Evolutionary conservation across 2,113 vertebrate genomes (phyloP), one percentile per base, ranked within the genome.

Genomic region (Willisornis vidua): DNA sequence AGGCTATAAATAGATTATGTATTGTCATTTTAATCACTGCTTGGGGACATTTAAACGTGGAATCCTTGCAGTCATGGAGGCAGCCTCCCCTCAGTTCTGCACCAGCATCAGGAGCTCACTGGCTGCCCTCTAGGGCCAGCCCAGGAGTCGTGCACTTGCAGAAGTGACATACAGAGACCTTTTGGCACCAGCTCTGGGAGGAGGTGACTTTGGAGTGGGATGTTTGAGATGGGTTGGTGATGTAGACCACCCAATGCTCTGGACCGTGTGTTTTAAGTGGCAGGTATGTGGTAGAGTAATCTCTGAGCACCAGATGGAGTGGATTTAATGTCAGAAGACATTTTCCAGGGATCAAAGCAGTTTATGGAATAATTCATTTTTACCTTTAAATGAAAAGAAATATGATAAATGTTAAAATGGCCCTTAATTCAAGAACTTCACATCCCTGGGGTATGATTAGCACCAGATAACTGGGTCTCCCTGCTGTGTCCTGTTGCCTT

Each of bases 391-490:
- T 94, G 54, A 86, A 88, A 92, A 95, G 87, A 87, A 93, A 93
- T 87, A 77, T 31, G 90, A 88, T 94, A 96, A 96, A 90, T 88
- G 96, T 88, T 90, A 91, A 96, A 96, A 96, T 76, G 68, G 39
- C 19, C 68, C 73, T 77, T 94, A 90, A 93, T 88, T 93, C 82
- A 72, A 81, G 28, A 84, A 82, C 85, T 80, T 84, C 55, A 6
- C 35, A 12, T 92, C 93, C 83, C 87, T n/a, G 35, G 79, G 85
- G 82, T 84, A 73, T 93, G 96, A 95, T 97, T 95, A 97, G 79
- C 88, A 75, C 14, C 65, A 91, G 94, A 95, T 81, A 95, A 80
- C 92, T 77, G 75, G 22, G 31, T 84, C 55, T 88, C 65, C 90
- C 90, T 93, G 94, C 95, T 94, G 95, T 52, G 87, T 78, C 71